Base-by-base conservation (phyloP, 2,888 invertebrate genomes). In the Melanargia galathea region DNA sequence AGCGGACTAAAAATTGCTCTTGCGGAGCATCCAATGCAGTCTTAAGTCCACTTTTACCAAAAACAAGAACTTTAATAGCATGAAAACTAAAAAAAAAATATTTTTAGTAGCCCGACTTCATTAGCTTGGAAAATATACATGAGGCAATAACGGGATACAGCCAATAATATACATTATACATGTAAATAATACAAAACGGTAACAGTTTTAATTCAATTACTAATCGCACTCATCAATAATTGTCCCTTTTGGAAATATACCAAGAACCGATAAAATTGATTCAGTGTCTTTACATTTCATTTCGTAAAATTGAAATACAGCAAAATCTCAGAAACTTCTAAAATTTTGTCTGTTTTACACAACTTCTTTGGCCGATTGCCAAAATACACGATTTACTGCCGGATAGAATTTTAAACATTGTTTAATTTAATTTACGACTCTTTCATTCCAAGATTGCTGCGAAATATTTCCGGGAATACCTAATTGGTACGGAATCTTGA, bases 331-430 rank as follows among this genome's bases (percentile, higher is more conserved):
- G 52, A 40, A 54, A 58, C 48, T 30, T 59, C 57, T 57, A 52
- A 51, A 64, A 60, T 64, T 64, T 64, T 60, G 56, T 61, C 52
- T 52, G 60, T 60, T 64, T 64, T 52, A 64, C 60, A 61, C 60
- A 57, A 64, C 60, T 56, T 60, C 26, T 57, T 57, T 64, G 64
- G 64, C 60, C 20, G 45, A 24, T 60, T 57, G 26, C 60, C 64
- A 64, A 64, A 56, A 48, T 57, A 64, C 55, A 35, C 51, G 64
- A 64, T 64, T 64, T 64, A 52, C 56, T 52, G 51, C 54, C 40
- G 63, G 38, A 59, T 63, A 61, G 51, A 51, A 57, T 60, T 57
- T 60, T 56, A 63, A 62, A 40, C 40, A 48, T 26, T 62, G 26
- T 54, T 62, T 55, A 56, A 62, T 62, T 55, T 56, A 62, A 55